Conservation (phyloP, 2,797 vertebrate species). For the Melanogrammus aeglefinus region DNA sequence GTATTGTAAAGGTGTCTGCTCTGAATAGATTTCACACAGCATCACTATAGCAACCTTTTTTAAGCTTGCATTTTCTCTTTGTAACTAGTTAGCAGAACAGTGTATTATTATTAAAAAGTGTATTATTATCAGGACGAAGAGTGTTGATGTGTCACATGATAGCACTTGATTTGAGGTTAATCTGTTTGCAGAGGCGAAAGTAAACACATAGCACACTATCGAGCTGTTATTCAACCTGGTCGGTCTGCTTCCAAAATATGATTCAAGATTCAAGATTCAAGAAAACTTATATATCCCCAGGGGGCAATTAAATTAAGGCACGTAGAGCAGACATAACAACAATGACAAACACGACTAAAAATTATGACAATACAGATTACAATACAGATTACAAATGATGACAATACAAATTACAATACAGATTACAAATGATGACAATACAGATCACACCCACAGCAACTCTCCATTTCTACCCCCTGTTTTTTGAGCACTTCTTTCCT, state of each 20-base stretch:
- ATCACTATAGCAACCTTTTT: not conserved
- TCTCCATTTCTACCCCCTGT: not conserved
- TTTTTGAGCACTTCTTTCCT: not conserved
- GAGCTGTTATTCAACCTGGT: not conserved
- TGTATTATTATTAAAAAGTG: not conserved
- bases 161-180: not conserved
- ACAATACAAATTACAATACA: too few relatives aligned
- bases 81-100: not conserved
- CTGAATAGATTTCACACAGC: not conserved
- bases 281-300: too few relatives aligned
- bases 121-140: not conserved
- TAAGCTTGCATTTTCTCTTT: not conserved
- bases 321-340: too few relatives aligned
- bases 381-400: too few relatives aligned
- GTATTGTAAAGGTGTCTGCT: not conserved
- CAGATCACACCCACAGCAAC: not conserved
- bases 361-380: too few relatives aligned
- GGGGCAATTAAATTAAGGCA: too few relatives aligned
- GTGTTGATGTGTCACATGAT: not conserved
- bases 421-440: too few relatives aligned
- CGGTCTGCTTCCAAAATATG: slow-evolving; percentile 4
- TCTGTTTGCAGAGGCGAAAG: slow-evolving; percentile 7
- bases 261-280: too few relatives aligned
- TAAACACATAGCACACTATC: not conserved
- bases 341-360: too few relatives aligned